These are phyloP conservation scores for Drosophila algonquin DNA, from an alignment of 2,888 invertebrate species.

Conservation along the genomic window DNA sequence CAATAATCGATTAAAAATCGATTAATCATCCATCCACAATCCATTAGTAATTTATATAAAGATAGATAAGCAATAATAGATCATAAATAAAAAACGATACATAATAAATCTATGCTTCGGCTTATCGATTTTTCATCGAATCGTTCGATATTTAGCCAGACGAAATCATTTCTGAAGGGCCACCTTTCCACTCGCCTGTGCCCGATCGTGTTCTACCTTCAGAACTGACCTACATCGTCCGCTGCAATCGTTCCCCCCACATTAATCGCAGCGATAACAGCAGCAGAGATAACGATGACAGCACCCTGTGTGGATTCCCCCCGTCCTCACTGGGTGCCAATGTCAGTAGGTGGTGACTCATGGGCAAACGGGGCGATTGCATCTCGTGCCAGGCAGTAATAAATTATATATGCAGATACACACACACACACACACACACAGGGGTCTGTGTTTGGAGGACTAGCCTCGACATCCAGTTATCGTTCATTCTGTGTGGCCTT, in stretches of 20 bases:
- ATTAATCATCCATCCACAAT: too few species aligned
- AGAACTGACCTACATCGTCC: background rate
- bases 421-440: background rate
- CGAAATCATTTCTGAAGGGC: too few species aligned
- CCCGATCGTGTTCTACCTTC: background rate
- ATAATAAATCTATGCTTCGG: too few species aligned
- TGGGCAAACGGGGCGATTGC: background rate
- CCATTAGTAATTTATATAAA: too few species aligned
- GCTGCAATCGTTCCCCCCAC: background rate
- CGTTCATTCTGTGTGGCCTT: conserved; percentile 18
- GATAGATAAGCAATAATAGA: too few species aligned
- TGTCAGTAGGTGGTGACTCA: background rate
- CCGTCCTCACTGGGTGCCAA: background rate
- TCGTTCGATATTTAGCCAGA: too few species aligned
- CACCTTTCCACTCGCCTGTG: background rate
- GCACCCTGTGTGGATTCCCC: background rate
- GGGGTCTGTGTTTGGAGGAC: background rate
- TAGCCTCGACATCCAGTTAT: conserved; percentile 29
- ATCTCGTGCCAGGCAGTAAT: background rate
- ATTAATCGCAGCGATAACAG: background rate
- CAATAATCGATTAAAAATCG: too few species aligned
- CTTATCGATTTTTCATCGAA: too few species aligned
- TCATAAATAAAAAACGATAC: too few species aligned
- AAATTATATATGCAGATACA: background rate
- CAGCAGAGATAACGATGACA: background rate